Conservation (phyloP, 1,140 invertebrate genomes). For the Eumeta japonica region DNA sequence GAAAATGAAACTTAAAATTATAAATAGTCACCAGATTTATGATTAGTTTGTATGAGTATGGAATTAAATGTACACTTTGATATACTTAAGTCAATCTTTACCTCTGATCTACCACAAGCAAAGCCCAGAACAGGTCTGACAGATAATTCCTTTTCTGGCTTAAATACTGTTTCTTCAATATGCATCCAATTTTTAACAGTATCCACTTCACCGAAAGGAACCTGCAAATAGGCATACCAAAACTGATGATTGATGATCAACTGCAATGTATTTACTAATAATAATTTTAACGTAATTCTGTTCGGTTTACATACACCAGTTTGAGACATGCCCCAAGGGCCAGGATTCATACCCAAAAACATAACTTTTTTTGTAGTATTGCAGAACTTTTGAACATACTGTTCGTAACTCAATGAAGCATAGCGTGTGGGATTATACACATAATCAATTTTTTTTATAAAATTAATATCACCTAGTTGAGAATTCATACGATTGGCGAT, state of each 20-base stretch:
- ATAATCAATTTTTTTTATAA: conserved; percentile 15
- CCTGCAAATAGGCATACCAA: too few species aligned
- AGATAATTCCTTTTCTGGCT: conserved; percentile 71
- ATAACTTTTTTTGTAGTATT: conserved; percentile 68
- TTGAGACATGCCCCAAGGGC: conserved; percentile 92
- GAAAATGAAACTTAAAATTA: too few species aligned
- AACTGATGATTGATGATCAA: too few species aligned
- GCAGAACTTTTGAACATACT: conserved; percentile 70
- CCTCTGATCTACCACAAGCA: conserved; percentile 73
- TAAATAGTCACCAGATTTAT: too few species aligned
- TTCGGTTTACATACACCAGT: conserved; percentile 73
- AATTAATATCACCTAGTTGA: not conserved
- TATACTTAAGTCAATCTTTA: conserved; percentile 17
- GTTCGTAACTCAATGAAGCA: conserved; percentile 71
- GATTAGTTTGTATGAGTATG: too few species aligned
- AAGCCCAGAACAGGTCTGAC: conserved; percentile 74
- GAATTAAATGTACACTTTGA: too few species aligned
- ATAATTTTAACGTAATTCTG: conserved; percentile 1
- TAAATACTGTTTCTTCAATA: conserved; percentile 68
- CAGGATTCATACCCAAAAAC: conserved; percentile 91
- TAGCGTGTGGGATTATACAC: conserved; percentile 86
- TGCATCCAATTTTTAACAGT: conserved; percentile 77
- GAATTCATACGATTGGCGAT: not conserved
- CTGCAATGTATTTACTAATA: not conserved
- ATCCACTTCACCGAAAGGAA: conserved; percentile 87